Evolutionary conservation across 2,797 vertebrate genomes (phyloP), one percentile per base, ranked within the genome.

Genomic region (Uromys caudimaculatus): DNA sequence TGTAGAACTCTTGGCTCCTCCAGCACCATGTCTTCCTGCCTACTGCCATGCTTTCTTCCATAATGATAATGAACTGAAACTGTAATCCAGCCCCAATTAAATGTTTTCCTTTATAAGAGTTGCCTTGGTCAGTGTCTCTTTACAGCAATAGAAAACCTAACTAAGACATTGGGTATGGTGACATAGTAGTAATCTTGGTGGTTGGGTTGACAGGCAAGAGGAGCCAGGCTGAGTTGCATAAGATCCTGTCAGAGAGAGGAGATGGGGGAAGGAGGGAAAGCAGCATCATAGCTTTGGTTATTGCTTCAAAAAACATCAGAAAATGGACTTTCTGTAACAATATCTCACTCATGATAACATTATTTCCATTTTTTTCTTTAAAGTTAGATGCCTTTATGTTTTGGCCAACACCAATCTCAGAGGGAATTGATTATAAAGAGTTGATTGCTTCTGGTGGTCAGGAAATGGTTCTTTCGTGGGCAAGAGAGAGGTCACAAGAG

Each of bases 341-440:
- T 88, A 71, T 64, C 81, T 93, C 64, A 64, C 27, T 91, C 69
- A 9, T 50, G 50, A n/a, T 52, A 75, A 90, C 67, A 93, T 47
- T 78, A 86, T 67, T 95, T 95, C 32, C 16, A 44, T 79, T 56
- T 87, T 95, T 96, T 87, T 76, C 75, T 89, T 81, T 81, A 75
- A 92, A 93, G 86, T 78, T 86, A 17, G 35, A 62, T 6, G 60
- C 24, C 88, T 29, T 92, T 71, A 93, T 85, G 35, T 56, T n/a
- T 67, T 60, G 58, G 50, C 50, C 69, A 90, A 67, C 29, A 69
- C 13, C 67, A 77, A 60, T 54, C 56, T 93, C 71, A 77, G 87
- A 38, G 21, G 16, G 7, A 83, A 89, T 41, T 8, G 2, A 50
- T 32, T n/a, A n/a, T 79, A 69, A 76, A 69, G 64, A 52, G 19